A percentile compares a stretch with the other conserved stretches of the same genome.
Conservation (phyloP, 2,113 vertebrate species). For the Coracopsis vasa region DNA sequence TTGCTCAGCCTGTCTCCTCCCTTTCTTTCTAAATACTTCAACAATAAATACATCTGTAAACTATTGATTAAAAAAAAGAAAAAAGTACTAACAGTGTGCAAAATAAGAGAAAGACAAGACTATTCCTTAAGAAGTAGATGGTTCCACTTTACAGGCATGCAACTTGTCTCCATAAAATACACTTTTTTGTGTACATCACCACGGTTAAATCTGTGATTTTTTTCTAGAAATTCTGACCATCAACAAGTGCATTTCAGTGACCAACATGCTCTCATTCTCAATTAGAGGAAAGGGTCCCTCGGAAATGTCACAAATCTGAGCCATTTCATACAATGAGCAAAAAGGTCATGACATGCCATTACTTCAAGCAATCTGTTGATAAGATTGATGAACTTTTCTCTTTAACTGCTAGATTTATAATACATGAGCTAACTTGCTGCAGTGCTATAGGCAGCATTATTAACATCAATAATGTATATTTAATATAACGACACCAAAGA, state of each 20-base stretch:
- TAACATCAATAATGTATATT: conserved; percentile 12
- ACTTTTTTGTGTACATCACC: neutral
- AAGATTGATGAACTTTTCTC: conserved; percentile 18
- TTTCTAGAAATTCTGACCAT: neutral
- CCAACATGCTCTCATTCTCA: neutral
- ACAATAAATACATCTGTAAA: neutral
- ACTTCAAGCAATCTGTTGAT: neutral
- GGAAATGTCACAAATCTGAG: neutral
- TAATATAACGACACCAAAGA: neutral
- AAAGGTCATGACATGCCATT: neutral
- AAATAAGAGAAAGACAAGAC: neutral
- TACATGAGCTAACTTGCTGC: neutral
- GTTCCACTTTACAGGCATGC: neutral
- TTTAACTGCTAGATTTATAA: conserved; percentile 12
- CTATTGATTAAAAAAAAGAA: neutral
- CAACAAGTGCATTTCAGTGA: neutral
- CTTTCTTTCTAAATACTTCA: neutral
- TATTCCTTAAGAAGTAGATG: neutral
- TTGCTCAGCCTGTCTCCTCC: neutral
- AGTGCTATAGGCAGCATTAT: neutral
- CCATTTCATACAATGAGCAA: neutral
- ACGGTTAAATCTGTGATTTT: neutral
- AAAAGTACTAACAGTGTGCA: neutral
- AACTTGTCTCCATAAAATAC: neutral
- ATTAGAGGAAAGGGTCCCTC: neutral